Conservation (phyloP, 2,113 vertebrate genomes). For the Cynocephalus volans region DNA sequence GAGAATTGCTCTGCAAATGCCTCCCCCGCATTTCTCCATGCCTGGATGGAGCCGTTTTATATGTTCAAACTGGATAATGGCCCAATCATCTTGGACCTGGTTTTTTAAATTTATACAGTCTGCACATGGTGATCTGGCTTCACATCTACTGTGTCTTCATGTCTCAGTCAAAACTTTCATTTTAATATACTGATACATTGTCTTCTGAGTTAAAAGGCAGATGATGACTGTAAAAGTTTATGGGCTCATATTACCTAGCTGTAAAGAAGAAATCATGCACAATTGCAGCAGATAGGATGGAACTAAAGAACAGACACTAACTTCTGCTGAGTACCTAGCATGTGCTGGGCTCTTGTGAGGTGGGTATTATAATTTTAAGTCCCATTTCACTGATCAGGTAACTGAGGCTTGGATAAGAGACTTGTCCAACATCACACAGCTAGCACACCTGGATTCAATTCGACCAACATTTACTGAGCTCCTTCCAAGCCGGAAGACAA, state of each 20-base stretch:
- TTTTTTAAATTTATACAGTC: not conserved
- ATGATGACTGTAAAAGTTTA: not conserved
- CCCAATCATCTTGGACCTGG: not conserved
- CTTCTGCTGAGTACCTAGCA: not conserved
- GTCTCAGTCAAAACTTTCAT: not conserved
- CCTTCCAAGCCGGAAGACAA: not conserved
- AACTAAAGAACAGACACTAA: not conserved
- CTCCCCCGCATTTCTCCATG: not conserved
- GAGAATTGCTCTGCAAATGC: not conserved
- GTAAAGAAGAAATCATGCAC: not conserved
- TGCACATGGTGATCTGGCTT: not conserved
- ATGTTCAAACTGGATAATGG: not conserved
- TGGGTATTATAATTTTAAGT: not conserved
- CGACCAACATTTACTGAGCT: not conserved
- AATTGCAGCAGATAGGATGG: fast-evolving
- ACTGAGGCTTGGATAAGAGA: not conserved
- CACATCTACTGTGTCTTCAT: not conserved
- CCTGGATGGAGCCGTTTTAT: not conserved
- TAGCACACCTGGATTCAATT: not conserved
- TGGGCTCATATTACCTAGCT: not conserved
- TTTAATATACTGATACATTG: not conserved
- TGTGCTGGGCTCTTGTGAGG: not conserved
- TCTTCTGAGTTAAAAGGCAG: not conserved
- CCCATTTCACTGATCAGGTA: not conserved
- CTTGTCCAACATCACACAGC: not conserved